Base-by-base conservation (phyloP, 2,113 vertebrate species). In the Mustela lutreola region DNA sequence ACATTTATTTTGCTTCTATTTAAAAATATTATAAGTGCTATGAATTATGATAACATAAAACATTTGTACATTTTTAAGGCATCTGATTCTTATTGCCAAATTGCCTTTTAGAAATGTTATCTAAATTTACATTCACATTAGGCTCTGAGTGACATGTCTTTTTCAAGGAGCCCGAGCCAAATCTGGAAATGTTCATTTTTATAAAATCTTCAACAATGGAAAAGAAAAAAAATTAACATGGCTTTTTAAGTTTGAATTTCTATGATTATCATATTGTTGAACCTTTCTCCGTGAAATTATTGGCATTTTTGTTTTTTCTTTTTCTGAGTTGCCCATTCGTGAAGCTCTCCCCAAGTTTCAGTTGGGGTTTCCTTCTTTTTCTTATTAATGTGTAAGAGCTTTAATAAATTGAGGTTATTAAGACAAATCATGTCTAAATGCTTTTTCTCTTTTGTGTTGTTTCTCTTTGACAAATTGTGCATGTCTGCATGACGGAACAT, bases 201-300 rank as follows among this genome's bases (percentile, higher is more conserved):
- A 94, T 81, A 91, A 97, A 95, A 92, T 84, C 15, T 7, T 85
- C n/a, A 92, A 92, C 36, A 84, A 36, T 87, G 21, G 67, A 94
- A 89, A 67, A 48, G 42, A 7, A 33, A 39, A 85, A 76, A 73
- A 75, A n/a, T 1, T 24, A 79, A 50, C 7, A 22, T 6, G 82
- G 7, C 2, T 70, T 81, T 90, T 93, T 58, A 84, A 92, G n/a
- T 87, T 63, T 93, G 48, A 83, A 88, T 93, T 60, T 70, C 58
- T 78, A 18, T 86, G 60, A 78, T 87, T 70, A 26, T 56, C 63
- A 33, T 67, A 75, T 42, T 67, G 16, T 26, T 84, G 45, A 93
- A 56, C 24, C 82, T 87, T 12, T 84, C 11, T 84, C 89, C 39
- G 82, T 14, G 6, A 24, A 11, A 65, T 48, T 88, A 71, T 71